Evolutionary conservation across 1,140 invertebrate genomes (phyloP).

Genomic region (Protaetia brevitarsis): DNA sequence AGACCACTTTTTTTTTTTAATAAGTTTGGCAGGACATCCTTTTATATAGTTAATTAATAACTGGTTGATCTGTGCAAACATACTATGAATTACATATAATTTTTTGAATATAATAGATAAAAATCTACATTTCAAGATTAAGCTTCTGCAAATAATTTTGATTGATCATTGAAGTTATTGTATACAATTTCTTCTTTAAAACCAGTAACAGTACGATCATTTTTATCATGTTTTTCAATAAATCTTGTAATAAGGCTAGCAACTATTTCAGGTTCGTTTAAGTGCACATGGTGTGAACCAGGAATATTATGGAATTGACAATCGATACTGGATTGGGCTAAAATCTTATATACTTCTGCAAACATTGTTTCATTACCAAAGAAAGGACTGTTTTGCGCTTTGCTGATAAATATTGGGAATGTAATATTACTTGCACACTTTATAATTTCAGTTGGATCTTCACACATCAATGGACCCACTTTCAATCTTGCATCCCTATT

Average conservation of each 20-base stretch:
- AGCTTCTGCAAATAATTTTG: not conserved
- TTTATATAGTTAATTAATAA: no score
- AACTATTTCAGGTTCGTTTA: conserved; percentile 63
- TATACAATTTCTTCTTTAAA: conserved; percentile 24
- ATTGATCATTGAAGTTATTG: not conserved
- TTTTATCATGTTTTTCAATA: conserved; percentile 52
- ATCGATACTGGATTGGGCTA: conserved; percentile 54
- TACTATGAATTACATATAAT: no score
- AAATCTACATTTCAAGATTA: not conserved
- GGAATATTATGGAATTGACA: conserved; percentile 62
- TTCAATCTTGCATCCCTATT: conserved; percentile 25
- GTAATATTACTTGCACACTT: conserved; percentile 31
- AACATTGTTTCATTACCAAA: conserved; percentile 55
- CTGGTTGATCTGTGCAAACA: no score
- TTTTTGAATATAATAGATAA: not conserved
- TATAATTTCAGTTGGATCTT: conserved; percentile 48
- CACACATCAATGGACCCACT: not conserved
- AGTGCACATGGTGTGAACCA: conserved; percentile 74
- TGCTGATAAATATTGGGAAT: conserved; percentile 37
- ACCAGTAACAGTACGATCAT: conserved; percentile 32
- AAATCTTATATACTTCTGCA: conserved; percentile 54
- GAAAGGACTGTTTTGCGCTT: conserved; percentile 55
- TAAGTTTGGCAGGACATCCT: no score
- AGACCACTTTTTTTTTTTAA: no score
- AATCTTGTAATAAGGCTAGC: conserved; percentile 58